Evolutionary conservation across 92 coral and sea anemone genomes (phyloP).

Genomic region (Galaxea fascicularis): DNA sequence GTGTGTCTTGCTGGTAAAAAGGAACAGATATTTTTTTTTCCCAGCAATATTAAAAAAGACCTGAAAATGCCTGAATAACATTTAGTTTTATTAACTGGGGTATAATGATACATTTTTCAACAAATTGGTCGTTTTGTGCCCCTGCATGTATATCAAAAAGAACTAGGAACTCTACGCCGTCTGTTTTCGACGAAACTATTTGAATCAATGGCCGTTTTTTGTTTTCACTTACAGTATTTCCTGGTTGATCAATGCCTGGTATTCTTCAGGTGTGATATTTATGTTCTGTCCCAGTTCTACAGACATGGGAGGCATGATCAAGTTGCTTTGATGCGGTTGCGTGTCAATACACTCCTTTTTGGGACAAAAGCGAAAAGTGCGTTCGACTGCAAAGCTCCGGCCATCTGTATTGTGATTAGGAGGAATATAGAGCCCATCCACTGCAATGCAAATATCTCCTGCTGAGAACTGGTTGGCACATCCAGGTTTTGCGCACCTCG

Average conservation of each 20-base stretch:
- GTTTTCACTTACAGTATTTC: no score
- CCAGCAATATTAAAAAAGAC: no score
- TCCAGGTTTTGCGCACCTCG: constrained; percentile 34
- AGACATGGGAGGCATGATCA: constrained; percentile 29
- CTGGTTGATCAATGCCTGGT: background rate
- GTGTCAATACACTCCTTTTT: constrained; percentile 32
- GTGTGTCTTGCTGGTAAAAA: no score
- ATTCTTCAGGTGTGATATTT: constrained; percentile 15
- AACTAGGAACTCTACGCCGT: no score
- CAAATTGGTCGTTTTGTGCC: no score
- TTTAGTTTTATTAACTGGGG: no score
- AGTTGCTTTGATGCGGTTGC: constrained; percentile 37
- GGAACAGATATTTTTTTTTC: no score
- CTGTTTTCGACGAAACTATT: no score
- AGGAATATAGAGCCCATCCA: constrained; percentile 45
- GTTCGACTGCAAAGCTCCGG: constrained; percentile 34
- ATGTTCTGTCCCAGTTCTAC: constrained; percentile 8
- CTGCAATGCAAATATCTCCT: constrained; percentile 37
- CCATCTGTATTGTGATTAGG: constrained; percentile 48
- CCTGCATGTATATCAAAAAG: no score
- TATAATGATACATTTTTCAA: no score
- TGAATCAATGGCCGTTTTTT: no score
- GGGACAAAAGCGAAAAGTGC: constrained; percentile 41
- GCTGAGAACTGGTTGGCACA: constrained; percentile 22
- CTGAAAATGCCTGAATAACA: no score